Evolutionary conservation across 2,888 invertebrate genomes (phyloP).

Genomic region (Platycheirus albimanus): DNA sequence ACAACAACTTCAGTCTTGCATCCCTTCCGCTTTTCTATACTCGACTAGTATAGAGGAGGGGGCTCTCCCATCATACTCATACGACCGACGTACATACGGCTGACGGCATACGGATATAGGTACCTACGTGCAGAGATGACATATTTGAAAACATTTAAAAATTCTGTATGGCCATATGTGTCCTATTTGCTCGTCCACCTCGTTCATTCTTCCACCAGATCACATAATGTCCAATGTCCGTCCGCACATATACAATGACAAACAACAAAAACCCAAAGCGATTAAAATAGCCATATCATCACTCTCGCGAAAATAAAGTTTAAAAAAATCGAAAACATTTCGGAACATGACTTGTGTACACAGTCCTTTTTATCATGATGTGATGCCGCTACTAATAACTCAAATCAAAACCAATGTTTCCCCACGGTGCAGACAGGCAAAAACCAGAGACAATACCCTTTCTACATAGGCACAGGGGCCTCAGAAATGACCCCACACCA

Average conservation of each 20-base stretch:
- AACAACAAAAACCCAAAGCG: slow-evolving; percentile 49
- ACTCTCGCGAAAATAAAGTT: slow-evolving; percentile 47
- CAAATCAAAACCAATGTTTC: slow-evolving; percentile 74
- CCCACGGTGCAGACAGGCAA: slow-evolving; percentile 68
- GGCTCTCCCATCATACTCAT: neutral
- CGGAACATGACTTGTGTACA: slow-evolving; percentile 71
- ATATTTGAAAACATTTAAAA: slow-evolving; percentile 67
- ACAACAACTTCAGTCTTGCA: slow-evolving; percentile 54
- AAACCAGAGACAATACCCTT: slow-evolving; percentile 55
- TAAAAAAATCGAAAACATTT: slow-evolving; percentile 61
- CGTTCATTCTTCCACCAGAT: slow-evolving; percentile 41
- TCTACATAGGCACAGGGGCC: slow-evolving; percentile 41
- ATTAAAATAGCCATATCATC: slow-evolving; percentile 59
- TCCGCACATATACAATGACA: slow-evolving; percentile 36
- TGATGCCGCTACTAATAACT: slow-evolving; percentile 74
- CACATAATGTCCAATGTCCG: slow-evolving; percentile 44
- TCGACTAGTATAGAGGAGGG: neutral
- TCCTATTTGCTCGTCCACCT: slow-evolving; percentile 52
- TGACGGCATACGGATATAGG: no score
- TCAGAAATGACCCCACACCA: slow-evolving; percentile 66
- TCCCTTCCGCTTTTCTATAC: slow-evolving; percentile 33
- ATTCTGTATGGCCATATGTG: slow-evolving; percentile 65
- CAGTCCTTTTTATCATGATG: slow-evolving; percentile 71
- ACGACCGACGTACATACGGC: no score
- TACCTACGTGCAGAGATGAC: slow-evolving; percentile 45